These are phyloP conservation scores for Aphaenogaster floridana DNA, from an alignment of 1,140 invertebrate species.

Conservation along the genomic window DNA sequence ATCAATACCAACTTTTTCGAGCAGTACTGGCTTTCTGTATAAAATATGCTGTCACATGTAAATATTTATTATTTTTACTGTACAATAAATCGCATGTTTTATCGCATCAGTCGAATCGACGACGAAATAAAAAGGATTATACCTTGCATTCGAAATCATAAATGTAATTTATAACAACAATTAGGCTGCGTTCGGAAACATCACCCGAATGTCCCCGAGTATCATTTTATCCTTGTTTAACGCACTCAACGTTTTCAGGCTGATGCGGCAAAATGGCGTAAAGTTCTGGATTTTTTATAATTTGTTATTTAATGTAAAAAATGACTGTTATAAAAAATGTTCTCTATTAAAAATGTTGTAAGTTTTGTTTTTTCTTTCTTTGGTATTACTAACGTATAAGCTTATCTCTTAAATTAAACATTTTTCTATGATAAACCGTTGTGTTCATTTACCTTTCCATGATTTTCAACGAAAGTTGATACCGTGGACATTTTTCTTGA, in stretches of 20 bases:
- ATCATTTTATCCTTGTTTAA: too few relatives aligned
- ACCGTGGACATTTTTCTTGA: background rate
- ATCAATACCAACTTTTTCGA: constrained; percentile 80
- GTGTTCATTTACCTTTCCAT: constrained; percentile 19
- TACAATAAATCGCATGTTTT: constrained; percentile 74
- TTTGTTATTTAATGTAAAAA: constrained; percentile 87
- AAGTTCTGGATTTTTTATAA: constrained; percentile 84
- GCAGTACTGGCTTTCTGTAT: constrained; percentile 83
- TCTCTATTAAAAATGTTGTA: constrained; percentile 84
- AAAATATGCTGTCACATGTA: constrained; percentile 77
- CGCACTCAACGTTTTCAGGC: constrained; percentile 39
- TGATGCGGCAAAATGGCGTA: constrained; percentile 61
- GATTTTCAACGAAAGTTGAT: background rate
- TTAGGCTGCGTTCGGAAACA: background rate
- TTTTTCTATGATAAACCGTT: constrained; percentile 82
- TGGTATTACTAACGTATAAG: constrained; percentile 85
- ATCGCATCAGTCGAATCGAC: constrained; percentile 62
- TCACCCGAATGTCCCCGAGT: too few relatives aligned
- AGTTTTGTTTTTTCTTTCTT: constrained; percentile 84
- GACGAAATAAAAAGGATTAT: constrained; percentile 48
- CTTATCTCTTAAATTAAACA: constrained; percentile 85
- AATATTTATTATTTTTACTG: constrained; percentile 86
- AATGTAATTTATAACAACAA: background rate
- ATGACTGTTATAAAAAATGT: constrained; percentile 84
- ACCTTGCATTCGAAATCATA: constrained; percentile 3